Conservation (phyloP, 2,113 vertebrate species). For the Paramormyrops kingsleyae region DNA sequence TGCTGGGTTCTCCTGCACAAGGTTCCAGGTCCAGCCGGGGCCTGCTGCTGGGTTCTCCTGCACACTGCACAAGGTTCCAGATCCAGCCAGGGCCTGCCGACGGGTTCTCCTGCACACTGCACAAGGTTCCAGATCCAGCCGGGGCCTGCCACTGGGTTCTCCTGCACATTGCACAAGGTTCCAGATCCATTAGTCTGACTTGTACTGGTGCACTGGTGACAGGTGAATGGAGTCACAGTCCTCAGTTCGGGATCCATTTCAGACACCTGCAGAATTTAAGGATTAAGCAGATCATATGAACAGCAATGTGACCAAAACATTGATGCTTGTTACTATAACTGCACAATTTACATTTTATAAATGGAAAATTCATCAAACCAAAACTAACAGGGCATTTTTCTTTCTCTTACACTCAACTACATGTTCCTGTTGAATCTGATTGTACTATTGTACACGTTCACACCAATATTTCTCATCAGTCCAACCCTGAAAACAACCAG, state of each 20-base stretch:
- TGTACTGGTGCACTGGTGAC: neutral
- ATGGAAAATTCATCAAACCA: neutral
- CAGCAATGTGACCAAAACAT: neutral
- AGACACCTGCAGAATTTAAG: neutral
- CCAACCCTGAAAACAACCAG: neutral
- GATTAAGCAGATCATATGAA: neutral
- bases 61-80: neutral
- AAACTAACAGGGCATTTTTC: neutral
- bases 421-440: neutral
- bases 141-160: accelerated
- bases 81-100: neutral
- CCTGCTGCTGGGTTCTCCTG: neutral
- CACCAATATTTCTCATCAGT: neutral
- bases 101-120: neutral
- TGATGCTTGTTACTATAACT: neutral
- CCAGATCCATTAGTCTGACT: neutral
- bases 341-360: neutral
- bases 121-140: neutral
- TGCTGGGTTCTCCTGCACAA: neutral
- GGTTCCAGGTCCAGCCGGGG: neutral
- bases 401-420: neutral
- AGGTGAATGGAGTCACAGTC: neutral
- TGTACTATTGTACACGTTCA: neutral
- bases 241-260: neutral
- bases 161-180: neutral